phyloP scores from a whole-genome alignment of 2,797 vertebrate species.

The Coracias cyanogaster region DNA sequence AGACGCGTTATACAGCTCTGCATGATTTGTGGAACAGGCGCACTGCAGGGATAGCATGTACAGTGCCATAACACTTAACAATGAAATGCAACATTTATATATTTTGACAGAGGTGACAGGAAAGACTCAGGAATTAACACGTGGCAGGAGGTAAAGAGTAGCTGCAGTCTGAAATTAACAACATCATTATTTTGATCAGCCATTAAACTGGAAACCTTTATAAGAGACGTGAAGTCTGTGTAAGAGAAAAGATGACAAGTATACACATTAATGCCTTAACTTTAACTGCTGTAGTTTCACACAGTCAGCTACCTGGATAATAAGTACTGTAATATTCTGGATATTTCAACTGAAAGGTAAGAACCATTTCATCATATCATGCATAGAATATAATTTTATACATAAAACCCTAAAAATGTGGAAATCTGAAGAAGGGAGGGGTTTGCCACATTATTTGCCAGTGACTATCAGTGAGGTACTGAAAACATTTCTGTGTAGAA shows the following conservation, averaged over 20 bases:
- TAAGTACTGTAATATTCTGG: not conserved
- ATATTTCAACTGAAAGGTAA: not conserved
- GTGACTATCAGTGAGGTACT: not conserved
- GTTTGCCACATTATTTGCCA: not conserved
- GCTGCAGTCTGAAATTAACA: not conserved
- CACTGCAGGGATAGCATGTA: fast-evolving
- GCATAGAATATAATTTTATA: not conserved
- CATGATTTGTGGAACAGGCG: not conserved
- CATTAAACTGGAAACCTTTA: not conserved
- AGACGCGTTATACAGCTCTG: fast-evolving
- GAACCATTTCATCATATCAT: not conserved
- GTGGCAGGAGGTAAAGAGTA: not conserved
- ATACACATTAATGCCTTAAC: not conserved
- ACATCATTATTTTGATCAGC: not conserved
- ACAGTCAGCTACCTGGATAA: not conserved
- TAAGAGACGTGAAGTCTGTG: not conserved
- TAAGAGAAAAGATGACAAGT: not conserved
- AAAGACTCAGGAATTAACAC: not conserved
- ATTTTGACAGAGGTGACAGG: not conserved
- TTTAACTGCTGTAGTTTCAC: not conserved
- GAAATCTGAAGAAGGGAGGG: not conserved
- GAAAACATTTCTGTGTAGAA: not conserved
- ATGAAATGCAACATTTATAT: not conserved
- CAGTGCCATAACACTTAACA: not conserved
- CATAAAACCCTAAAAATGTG: not conserved